These are phyloP conservation scores for Coccyzus lansbergi DNA, from an alignment of 2,797 vertebrate genomes.

Conservation along the genomic window DNA sequence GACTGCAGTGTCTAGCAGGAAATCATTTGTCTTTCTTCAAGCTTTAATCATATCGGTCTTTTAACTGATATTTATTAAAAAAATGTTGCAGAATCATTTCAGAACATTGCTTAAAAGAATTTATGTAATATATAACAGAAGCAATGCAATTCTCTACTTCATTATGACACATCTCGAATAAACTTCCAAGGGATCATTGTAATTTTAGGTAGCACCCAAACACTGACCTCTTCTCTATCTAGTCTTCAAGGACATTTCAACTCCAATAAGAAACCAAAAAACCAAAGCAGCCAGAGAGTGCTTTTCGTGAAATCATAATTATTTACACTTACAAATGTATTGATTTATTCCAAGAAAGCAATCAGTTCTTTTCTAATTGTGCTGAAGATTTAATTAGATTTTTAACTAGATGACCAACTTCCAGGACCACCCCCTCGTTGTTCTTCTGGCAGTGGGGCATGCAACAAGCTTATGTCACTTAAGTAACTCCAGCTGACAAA, in stretches of 20 bases:
- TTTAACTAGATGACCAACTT: neutral
- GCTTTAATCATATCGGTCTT: neutral
- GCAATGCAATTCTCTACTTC: neutral
- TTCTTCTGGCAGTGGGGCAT: neutral
- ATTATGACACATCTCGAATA: neutral
- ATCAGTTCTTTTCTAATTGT: neutral
- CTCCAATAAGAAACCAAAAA: neutral
- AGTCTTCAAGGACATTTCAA: neutral
- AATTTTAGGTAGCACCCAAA: neutral
- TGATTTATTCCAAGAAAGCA: slow-evolving; percentile 31
- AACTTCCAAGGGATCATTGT: neutral
- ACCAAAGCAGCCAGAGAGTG: neutral
- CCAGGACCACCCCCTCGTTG: neutral
- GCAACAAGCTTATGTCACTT: neutral
- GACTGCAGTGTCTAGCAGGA: neutral
- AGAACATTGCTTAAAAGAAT: neutral
- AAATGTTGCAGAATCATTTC: neutral
- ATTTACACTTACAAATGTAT: slow-evolving; percentile 20
- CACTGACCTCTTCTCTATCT: neutral
- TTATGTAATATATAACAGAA: neutral
- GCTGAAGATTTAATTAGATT: neutral
- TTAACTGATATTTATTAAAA: neutral
- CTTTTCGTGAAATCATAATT: slow-evolving; percentile 42
- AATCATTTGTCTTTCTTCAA: neutral
- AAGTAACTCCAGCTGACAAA: neutral